These are phyloP conservation scores for Catostylus mosaicus DNA, from an alignment of 30 jellyfish, hydroid and myxozoan species.

Conservation along the genomic window DNA sequence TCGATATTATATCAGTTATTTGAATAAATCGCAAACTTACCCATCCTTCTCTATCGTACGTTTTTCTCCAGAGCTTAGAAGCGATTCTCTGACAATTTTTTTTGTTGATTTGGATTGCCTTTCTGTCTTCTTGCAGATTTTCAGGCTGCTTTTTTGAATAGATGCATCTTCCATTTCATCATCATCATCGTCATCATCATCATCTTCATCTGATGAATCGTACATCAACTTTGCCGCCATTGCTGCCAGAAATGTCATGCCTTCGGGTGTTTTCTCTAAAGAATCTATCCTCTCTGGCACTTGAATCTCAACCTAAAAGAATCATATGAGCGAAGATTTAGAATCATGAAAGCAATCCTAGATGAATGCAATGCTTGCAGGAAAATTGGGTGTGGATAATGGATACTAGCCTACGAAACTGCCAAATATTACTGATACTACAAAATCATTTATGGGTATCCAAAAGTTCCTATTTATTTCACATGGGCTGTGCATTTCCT, in stretches of 20 bases:
- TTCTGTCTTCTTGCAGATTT: conserved; percentile 13
- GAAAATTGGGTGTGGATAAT: too few relatives aligned
- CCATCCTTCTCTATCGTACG: conserved; percentile 23
- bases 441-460: too few relatives aligned
- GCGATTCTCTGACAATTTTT: conserved; percentile 45
- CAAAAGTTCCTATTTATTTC: too few relatives aligned
- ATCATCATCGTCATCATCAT: conserved; percentile 70
- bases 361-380: too few relatives aligned
- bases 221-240: conserved; percentile 66
- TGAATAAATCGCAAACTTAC: conserved; percentile 17
- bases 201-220: conserved; percentile 72
- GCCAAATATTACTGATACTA: too few relatives aligned
- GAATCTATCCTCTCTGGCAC: conserved; percentile 52
- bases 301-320: conserved; percentile 50
- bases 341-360: too few relatives aligned
- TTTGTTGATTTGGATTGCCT: conserved; percentile 10
- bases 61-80: conserved; percentile 36
- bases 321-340: too few relatives aligned
- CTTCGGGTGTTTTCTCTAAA: conserved; percentile 66
- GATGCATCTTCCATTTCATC: conserved; percentile 61
- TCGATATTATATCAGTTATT: too few relatives aligned
- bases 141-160: conserved; percentile 9
- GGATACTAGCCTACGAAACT: too few relatives aligned
- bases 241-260: conserved; percentile 65
- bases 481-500: too few relatives aligned